Evolutionary conservation across 2,888 invertebrate species (phyloP), one percentile per base, ranked within the genome.

Genomic region (Hyalella azteca): DNA sequence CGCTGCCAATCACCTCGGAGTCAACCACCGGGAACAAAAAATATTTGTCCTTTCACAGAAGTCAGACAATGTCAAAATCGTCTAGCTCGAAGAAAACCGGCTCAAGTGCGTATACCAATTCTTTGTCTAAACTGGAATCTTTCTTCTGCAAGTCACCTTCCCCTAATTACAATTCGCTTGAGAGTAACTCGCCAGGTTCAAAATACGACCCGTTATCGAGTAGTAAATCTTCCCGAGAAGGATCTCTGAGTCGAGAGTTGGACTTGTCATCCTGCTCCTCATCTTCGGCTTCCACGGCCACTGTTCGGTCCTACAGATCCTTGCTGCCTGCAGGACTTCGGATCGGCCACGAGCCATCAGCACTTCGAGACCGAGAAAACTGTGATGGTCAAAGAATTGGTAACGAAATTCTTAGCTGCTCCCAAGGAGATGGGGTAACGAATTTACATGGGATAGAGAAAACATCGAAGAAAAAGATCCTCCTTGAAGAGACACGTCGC

Each of bases 61-160:
- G n/a, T 15, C 66, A 66, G 29, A 36, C 66, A 3, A 32, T 66
- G 32, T 39, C 66, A 5, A 66, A 66, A 29, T 29, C 66, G 36
- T 66, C 66, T 29, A 36, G 19, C 66, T 66, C 19, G 22, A 66
- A 66, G 66, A 66, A 66, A 36, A 36, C 66, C 5, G 36, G 36
- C 19, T 4, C 66, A 3, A 13, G 36, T 66, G 32, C 66, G 5
- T 66, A 66, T 15, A 32, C 66, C 19, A 66, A 66, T 66, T 66
- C 66, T 0, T 39, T 66, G 19, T 32, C 75, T 19, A 75, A 75
- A 15, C 26, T 48, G 26, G 45, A 75, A 41, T 75, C 75, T 29
- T 48, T 75, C 15, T 75, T 75, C 75, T 75, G 41, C 15, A 75
- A 75, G 40, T 75, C 75, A 41, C 75, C 75, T 3, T 39, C 75